Evolutionary conservation across 1,140 invertebrate genomes (phyloP), one percentile per base, ranked within the genome.

Genomic region (Pseudoatta argentina): DNA sequence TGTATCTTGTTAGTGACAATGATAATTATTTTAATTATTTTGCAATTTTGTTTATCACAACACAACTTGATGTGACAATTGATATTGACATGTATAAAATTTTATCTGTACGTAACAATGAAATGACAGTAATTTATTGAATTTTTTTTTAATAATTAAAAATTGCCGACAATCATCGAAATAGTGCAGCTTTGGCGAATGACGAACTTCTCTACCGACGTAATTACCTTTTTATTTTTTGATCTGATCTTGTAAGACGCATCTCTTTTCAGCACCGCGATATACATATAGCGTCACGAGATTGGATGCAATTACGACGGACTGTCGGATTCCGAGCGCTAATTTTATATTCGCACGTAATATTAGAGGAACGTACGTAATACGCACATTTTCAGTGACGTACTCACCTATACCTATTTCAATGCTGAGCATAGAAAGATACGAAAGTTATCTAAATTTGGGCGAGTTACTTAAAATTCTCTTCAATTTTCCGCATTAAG

Each of bases 271-370:
- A 21, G 14, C 48, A 44, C 55, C 34, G 10, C 0, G 3, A 30
- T 1, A 16, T 53, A 82, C 30, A 7, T 72, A 27, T 39, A 82
- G 16, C n/a, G 10, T 82, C 48, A 14, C 21, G n/a, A 81, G 30
- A 71, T 71, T 82, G 34, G 67, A 82, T 59, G 67, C 78, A 72
- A 82, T 82, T 73, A 82, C 79, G 21, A 39, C 30, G 30, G 18
- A 24, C 21, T 53, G 34, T 3, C 16, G 53, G 67, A 73, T 83
- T 83, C 24, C 24, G 39, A 83, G 69, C 7, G 55, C 79, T 83
- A 75, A 83, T 83, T 83, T 73, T 75, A 57, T 75, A 63, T 75
- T 83, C 24, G 27, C 27, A 48, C 79, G 79, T 61, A 83, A 83
- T 75, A 61, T 75, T 75, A 83, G 79, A 83, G 53, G n/a, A 44